Evolutionary conservation across 2,797 vertebrate genomes (phyloP).

Genomic region (Molossus molossus): DNA sequence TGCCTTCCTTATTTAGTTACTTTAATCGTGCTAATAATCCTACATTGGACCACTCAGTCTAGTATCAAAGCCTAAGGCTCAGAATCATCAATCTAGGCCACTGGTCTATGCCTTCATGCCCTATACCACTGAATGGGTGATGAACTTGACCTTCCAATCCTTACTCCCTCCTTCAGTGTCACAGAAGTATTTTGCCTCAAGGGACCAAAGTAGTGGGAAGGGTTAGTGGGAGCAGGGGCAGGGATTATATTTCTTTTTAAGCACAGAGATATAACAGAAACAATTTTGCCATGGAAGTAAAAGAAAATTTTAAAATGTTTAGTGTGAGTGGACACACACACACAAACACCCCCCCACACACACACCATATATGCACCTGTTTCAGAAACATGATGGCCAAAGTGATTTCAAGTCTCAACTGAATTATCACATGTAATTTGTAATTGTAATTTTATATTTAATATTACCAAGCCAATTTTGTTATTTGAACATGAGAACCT

Average conservation of each 20-base stretch:
- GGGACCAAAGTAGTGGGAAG: background rate
- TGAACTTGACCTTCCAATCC: background rate
- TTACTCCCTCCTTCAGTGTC: background rate
- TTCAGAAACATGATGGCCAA: background rate
- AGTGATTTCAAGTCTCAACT: background rate
- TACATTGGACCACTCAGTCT: background rate
- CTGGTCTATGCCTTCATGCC: background rate
- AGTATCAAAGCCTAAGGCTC: background rate
- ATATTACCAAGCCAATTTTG: constrained; percentile 5
- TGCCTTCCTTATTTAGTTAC: background rate
- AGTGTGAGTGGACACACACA: background rate
- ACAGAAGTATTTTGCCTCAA: background rate
- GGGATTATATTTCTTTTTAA: background rate
- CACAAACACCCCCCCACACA: background rate
- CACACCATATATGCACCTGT: background rate
- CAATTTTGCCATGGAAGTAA: background rate
- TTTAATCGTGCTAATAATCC: background rate
- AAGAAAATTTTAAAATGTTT: background rate
- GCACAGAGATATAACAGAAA: background rate
- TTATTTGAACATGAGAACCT: background rate
- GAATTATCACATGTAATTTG: background rate
- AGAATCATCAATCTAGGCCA: background rate
- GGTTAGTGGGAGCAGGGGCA: fast-evolving
- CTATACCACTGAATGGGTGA: background rate
- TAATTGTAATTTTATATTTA: constrained; percentile 25